These are phyloP conservation scores for Mesorhabditis spiculigera DNA, from an alignment of 2,888 invertebrate genomes.

Conservation along the genomic window DNA sequence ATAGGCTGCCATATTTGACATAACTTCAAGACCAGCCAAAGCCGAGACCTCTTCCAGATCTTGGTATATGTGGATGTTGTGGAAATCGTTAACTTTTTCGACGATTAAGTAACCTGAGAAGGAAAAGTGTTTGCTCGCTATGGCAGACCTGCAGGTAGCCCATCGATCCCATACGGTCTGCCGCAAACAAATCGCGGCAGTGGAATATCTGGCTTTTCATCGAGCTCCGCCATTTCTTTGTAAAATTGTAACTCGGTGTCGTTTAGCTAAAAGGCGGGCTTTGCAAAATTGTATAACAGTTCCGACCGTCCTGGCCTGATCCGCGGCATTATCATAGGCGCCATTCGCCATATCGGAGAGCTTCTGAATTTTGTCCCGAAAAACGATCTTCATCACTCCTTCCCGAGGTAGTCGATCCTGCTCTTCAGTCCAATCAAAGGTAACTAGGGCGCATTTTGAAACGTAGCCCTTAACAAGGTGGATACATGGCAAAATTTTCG, in stretches of 20 bases:
- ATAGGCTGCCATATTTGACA: not conserved
- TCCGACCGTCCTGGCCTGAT: not conserved
- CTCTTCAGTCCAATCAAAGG: not conserved
- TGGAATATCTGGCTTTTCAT: not conserved
- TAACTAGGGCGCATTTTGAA: not conserved
- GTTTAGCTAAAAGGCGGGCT: not conserved
- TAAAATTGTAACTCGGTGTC: not conserved
- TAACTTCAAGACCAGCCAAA: not conserved
- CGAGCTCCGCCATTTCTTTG: not conserved
- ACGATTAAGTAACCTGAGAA: no score
- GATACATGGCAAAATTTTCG: not conserved
- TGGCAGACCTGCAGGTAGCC: no score
- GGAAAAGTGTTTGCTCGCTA: no score
- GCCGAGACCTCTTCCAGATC: not conserved
- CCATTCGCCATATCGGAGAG: not conserved
- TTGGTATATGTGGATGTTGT: not conserved
- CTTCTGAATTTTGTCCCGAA: not conserved
- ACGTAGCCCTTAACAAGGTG: not conserved
- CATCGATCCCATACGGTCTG: not conserved
- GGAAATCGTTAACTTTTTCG: not conserved
- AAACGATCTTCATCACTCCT: constrained; percentile 1
- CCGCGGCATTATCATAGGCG: not conserved
- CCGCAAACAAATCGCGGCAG: not conserved
- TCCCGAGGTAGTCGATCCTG: not conserved
- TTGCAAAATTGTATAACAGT: no score